Evolutionary conservation across 2,113 vertebrate species (phyloP).

Genomic region (Gymnocephalus cernua): DNA sequence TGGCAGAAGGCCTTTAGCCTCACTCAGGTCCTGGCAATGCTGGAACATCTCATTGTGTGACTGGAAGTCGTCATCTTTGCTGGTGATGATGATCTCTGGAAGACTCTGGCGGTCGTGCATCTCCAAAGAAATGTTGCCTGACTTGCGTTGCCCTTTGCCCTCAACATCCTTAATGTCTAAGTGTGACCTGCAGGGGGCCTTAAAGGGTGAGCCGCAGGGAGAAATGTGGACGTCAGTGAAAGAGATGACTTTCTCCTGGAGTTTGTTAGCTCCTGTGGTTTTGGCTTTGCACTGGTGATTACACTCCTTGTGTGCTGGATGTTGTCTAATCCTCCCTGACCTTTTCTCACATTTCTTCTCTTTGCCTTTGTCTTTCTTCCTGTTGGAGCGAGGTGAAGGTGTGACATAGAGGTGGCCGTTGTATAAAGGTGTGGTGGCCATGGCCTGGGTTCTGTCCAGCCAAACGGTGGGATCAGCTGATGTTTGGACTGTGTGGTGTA

Average conservation of each 20-base stretch:
- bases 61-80: slow-evolving; percentile 66
- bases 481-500: slow-evolving; percentile 61
- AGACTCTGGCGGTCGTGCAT: slow-evolving; percentile 66
- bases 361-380: slow-evolving; percentile 63
- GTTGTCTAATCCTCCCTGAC: slow-evolving; percentile 15
- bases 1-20: slow-evolving; percentile 55
- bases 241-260: slow-evolving; percentile 66
- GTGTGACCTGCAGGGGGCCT: slow-evolving; percentile 48
- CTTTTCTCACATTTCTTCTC: slow-evolving; percentile 66
- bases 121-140: slow-evolving; percentile 61
- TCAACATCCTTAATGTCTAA: slow-evolving; percentile 49
- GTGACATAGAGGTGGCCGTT: slow-evolving; percentile 72
- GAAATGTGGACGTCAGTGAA: slow-evolving; percentile 61
- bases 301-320: slow-evolving; percentile 33
- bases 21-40: slow-evolving; percentile 5
- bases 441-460: slow-evolving; percentile 75
- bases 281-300: slow-evolving; percentile 59
- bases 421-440: slow-evolving; percentile 74
- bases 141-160: slow-evolving; percentile 18
- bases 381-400: slow-evolving; percentile 54
- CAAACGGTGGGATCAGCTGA: slow-evolving; percentile 56
- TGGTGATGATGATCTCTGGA: slow-evolving; percentile 80
- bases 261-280: slow-evolving; percentile 28
- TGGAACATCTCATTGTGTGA: neutral
- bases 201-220: slow-evolving; percentile 57